Evolutionary conservation across 2,797 vertebrate genomes (phyloP).

Genomic region (Phylloscopus collybita): DNA sequence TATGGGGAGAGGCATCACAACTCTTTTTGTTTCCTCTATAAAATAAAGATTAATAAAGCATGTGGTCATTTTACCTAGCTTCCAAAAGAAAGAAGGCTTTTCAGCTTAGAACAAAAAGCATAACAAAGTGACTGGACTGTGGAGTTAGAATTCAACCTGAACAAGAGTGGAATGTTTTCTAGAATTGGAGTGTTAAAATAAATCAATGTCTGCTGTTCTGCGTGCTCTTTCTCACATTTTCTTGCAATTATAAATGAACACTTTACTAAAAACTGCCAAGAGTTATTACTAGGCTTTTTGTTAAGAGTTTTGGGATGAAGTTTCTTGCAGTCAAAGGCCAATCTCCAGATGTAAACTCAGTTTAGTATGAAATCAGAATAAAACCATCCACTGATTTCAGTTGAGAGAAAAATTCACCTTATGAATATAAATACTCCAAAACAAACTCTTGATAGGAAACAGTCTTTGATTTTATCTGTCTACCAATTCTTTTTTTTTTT

Average conservation of each 20-base stretch:
- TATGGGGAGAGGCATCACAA: not conserved
- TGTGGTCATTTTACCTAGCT: not conserved
- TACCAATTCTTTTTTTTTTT: conserved; percentile 13
- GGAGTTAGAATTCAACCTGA: not conserved
- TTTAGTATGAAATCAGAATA: not conserved
- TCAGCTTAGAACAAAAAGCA: not conserved
- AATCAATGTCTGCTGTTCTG: not conserved
- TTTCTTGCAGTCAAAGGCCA: not conserved
- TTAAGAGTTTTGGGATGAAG: not conserved
- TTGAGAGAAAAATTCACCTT: not conserved
- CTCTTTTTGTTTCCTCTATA: not conserved
- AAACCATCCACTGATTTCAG: not conserved
- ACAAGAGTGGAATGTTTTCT: not conserved
- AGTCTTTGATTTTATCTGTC: conserved; percentile 73
- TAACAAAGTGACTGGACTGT: fast-evolving
- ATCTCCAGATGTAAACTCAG: not conserved
- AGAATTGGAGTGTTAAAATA: not conserved
- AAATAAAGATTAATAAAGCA: not conserved
- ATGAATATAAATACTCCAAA: conserved; percentile 48
- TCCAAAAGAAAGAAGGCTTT: not conserved
- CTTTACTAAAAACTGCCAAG: not conserved
- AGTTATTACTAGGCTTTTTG: not conserved
- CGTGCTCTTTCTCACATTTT: not conserved
- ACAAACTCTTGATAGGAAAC: conserved; percentile 70
- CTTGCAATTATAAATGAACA: not conserved